Conservation (phyloP, 2,113 vertebrate species). For the Burhinus oedicnemus region DNA sequence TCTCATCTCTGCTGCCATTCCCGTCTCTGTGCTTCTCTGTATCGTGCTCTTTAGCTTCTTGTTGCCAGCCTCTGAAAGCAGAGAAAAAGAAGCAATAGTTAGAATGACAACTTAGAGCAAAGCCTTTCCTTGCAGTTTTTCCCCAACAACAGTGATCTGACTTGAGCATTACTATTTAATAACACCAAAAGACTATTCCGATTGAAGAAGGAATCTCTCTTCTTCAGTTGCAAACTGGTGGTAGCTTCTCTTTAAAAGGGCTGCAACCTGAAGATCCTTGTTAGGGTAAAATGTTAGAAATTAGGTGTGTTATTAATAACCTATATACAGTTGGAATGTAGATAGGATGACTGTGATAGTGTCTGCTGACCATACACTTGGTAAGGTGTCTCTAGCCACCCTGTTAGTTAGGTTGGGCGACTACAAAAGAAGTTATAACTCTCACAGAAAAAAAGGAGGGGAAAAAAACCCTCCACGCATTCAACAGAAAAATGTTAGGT, state of each 20-base stretch:
- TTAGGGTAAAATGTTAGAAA: not conserved
- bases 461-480: not conserved
- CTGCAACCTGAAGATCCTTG: not conserved
- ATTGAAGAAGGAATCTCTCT: not conserved
- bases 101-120: not conserved
- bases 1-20: conserved; percentile 95
- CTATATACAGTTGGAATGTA: not conserved
- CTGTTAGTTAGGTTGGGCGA: not conserved
- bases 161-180: not conserved
- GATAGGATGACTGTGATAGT: not conserved
- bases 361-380: not conserved
- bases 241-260: not conserved
- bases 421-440: not conserved
- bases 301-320: not conserved
- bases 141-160: not conserved
- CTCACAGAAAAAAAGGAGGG: not conserved
- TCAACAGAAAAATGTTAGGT: not conserved
- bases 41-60: conserved; percentile 95
- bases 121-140: not conserved
- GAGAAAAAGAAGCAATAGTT: not conserved
- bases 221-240: not conserved
- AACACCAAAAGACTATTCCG: not conserved
- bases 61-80: conserved; percentile 85
- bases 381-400: not conserved
- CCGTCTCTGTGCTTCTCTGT: conserved; percentile 95